These are phyloP conservation scores for Aphidius colemani DNA, from an alignment of 2,888 invertebrate species.

Conservation along the genomic window DNA sequence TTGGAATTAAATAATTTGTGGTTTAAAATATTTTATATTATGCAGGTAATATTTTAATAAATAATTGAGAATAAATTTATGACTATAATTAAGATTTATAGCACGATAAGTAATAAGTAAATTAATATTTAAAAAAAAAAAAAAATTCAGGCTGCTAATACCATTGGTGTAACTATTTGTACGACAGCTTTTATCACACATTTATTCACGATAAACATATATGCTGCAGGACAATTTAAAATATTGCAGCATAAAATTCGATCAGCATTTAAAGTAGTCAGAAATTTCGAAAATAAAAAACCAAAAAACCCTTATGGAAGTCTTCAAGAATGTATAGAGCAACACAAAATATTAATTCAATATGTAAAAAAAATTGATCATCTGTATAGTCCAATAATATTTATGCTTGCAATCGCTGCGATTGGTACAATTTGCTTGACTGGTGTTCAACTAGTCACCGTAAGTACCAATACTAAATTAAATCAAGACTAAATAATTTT, in stretches of 20 bases:
- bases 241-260: conserved; percentile 33
- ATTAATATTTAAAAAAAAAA: neutral
- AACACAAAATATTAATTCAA: conserved; percentile 32
- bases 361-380: conserved; percentile 32
- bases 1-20: no score
- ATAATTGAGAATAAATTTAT: no score
- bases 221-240: conserved; percentile 35
- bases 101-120: neutral
- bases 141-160: conserved; percentile 17
- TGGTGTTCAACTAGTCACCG: conserved; percentile 35
- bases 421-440: conserved; percentile 35
- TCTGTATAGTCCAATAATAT: conserved; percentile 33
- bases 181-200: conserved; percentile 29
- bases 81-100: no score
- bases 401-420: conserved; percentile 30
- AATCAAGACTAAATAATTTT: no score
- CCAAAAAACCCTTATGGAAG: neutral
- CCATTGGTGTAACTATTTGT: conserved; percentile 26
- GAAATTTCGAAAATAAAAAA: neutral
- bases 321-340: conserved; percentile 30
- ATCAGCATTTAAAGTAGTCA: conserved; percentile 15
- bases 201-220: conserved; percentile 32
- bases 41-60: conserved; percentile 36
- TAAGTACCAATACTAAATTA: no score
- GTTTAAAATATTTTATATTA: conserved; percentile 32